Base-by-base conservation (phyloP, 2,797 vertebrate species). In the Gephyroberyx darwinii region DNA sequence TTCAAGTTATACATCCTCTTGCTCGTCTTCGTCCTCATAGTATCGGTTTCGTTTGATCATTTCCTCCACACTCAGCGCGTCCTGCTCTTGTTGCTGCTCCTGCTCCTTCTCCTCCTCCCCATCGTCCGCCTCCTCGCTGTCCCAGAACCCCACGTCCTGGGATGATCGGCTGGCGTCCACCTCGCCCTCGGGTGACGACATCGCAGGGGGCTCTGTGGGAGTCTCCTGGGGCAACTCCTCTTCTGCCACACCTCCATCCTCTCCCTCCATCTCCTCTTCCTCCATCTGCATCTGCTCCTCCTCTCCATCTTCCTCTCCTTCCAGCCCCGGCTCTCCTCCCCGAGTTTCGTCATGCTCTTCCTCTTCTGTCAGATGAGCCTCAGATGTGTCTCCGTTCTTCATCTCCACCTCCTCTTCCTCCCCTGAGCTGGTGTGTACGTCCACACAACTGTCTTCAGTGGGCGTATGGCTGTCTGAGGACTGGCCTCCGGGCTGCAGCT, bases 1-100 rank as follows among this genome's bases (percentile, higher is more conserved):
- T 41, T 51, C 43, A 5, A 16, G 69, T 78, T 66, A 90, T 13
- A 74, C 82, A 0, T 92, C 93, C 66, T 95, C 94, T 0, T 94
- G 90, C 8, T 95, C 92, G 4, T 95, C 94, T 1, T 95, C 94
- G 0, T 95, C 94, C 0, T 96, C 96, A 3, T 97, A 97, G 92
- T 92, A 93, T 69, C 97, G 93, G 92, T 99, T 99, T 81, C 91
- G 94, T 88, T 98, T 98, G 92, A 99, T 99, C 91, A 96, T 94
- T 1, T 98, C 98, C 88, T 99, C 98, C 84, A 98, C 95, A 0
- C 94, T 94, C 0, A 96, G 89, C 35, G 84, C 94, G 73, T 95
- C 91, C 71, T 92, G 92, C 75, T 93, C 77, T 58, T 91, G 55
- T 2, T 93, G 91, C 8, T 91, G 90, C 17, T 93, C 93, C 51